Percentiles rank a stretch among this genome's conserved stretches.
Evolutionary conservation across 2,113 vertebrate species (phyloP).

Genomic region (Haliaeetus leucogaster): DNA sequence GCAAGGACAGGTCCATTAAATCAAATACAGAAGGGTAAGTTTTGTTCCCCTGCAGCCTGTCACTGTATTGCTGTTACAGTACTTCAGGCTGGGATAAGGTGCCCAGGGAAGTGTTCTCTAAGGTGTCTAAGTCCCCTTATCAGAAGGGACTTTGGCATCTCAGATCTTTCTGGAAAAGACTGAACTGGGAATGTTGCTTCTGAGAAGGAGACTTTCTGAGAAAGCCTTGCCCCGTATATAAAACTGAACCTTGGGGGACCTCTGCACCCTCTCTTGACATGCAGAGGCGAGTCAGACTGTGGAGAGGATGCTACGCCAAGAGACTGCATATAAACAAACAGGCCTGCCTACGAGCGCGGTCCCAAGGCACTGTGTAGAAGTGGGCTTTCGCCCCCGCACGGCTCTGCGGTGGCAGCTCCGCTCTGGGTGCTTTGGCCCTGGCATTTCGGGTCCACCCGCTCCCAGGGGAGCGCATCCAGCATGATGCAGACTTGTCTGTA

Average conservation of each 20-base stretch:
- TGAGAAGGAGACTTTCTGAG: neutral
- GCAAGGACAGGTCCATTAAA: neutral
- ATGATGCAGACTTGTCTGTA: neutral
- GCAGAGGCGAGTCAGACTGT: neutral
- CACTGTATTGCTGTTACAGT: neutral
- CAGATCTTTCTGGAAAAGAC: neutral
- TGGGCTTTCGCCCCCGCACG: neutral
- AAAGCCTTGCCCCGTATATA: neutral
- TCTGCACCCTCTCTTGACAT: neutral
- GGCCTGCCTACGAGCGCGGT: accelerated
- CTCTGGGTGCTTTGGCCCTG: neutral
- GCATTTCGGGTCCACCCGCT: accelerated
- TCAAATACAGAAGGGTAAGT: neutral
- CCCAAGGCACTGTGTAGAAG: neutral
- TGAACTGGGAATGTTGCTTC: neutral
- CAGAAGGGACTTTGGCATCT: neutral
- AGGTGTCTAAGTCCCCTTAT: neutral
- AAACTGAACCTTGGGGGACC: neutral
- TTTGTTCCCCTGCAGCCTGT: neutral
- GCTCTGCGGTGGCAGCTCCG: neutral
- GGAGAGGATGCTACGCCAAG: neutral
- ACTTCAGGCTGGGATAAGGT: neutral
- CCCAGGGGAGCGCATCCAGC: neutral
- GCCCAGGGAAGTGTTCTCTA: neutral
- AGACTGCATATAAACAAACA: neutral